Percentiles rank a stretch among this genome's conserved stretches.
phyloP scores from a whole-genome alignment of 1,140 invertebrate species.

The Hycleus cichorii region DNA sequence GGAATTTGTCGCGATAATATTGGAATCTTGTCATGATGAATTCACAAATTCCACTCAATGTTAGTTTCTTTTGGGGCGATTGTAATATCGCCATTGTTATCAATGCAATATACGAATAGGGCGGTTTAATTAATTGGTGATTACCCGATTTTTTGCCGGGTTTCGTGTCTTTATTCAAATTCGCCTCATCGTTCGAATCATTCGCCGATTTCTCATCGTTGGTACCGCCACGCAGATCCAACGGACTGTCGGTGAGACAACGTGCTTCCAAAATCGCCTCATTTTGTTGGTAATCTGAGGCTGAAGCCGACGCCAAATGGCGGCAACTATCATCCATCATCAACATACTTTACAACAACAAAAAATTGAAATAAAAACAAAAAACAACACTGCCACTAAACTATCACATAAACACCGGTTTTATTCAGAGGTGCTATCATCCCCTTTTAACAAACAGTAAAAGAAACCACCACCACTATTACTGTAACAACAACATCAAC shows the following conservation, averaged over 20 bases:
- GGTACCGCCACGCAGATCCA: constrained; percentile 35
- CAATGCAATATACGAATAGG: constrained; percentile 95
- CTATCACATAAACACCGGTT: no score
- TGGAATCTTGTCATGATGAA: constrained; percentile 98
- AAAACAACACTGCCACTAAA: no score
- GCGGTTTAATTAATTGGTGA: constrained; percentile 75
- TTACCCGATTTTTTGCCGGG: neutral
- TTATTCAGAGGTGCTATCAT: no score
- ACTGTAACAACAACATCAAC: neutral
- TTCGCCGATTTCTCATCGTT: constrained; percentile 15
- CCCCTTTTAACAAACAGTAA: no score
- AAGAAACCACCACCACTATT: neutral
- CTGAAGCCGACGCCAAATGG: constrained; percentile 22
- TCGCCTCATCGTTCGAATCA: constrained; percentile 25
- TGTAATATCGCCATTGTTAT: constrained; percentile 98
- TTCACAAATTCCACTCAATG: constrained; percentile 95
- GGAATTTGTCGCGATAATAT: constrained; percentile 92
- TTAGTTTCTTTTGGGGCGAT: constrained; percentile 93
- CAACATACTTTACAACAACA: constrained; percentile 19
- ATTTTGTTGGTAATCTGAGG: constrained; percentile 11
- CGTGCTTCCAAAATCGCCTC: constrained; percentile 29
- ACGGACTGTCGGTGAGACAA: constrained; percentile 31
- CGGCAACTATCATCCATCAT: constrained; percentile 36
- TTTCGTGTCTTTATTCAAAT: constrained; percentile 15
- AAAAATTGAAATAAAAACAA: no score